Evolutionary conservation across 2,888 invertebrate species (phyloP).

Genomic region (Dinocampus coccinellae): DNA sequence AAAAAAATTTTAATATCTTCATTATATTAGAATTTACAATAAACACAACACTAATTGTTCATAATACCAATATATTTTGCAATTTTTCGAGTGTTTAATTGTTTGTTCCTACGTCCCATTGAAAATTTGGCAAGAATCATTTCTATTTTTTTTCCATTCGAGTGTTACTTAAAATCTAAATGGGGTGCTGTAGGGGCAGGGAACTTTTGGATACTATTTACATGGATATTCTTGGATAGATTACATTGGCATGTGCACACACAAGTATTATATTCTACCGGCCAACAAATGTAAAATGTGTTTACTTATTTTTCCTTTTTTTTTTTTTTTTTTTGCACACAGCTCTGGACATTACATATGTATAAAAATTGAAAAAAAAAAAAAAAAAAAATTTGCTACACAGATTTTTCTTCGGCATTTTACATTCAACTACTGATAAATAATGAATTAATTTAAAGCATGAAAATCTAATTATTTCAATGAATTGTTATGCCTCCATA

Average conservation of each 20-base stretch:
- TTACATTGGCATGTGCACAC: conserved; percentile 55
- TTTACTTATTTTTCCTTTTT: background rate
- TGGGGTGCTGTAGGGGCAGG: conserved; percentile 39
- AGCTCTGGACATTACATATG: background rate
- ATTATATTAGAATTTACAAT: conserved; percentile 16
- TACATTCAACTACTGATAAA: background rate
- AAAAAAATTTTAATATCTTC: conserved; percentile 4
- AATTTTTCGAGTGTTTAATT: conserved; percentile 62
- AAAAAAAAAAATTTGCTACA: background rate
- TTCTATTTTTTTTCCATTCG: conserved; percentile 46
- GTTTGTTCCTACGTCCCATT: conserved; percentile 61
- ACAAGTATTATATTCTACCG: conserved; percentile 33
- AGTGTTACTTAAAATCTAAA: conserved; percentile 58
- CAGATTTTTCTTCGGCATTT: background rate
- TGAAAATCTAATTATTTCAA: background rate
- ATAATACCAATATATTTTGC: conserved; percentile 68
- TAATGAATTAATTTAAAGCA: background rate
- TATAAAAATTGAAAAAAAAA: background rate
- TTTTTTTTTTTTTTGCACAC: background rate
- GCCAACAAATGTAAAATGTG: background rate
- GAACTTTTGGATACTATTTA: conserved; percentile 56
- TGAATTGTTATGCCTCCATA: no score
- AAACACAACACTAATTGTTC: conserved; percentile 54
- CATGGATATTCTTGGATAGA: conserved; percentile 53
- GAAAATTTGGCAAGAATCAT: conserved; percentile 66